Conservation (phyloP, 2,113 vertebrate species). For the Neolamprologus kungweensis region DNA sequence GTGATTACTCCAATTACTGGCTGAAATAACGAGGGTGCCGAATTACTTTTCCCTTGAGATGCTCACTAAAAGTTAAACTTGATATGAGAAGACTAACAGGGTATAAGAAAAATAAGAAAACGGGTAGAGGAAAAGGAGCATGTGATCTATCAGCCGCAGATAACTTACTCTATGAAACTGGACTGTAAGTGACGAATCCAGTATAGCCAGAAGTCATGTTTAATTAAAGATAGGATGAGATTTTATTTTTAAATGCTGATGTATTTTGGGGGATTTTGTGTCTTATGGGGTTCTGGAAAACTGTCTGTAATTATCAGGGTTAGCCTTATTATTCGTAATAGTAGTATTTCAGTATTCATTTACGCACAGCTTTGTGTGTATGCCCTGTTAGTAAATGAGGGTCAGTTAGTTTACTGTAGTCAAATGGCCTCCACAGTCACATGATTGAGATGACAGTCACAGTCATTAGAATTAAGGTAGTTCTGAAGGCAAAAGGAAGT, state of each 20-base stretch:
- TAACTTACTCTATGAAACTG: neutral
- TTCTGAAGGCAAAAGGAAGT: neutral
- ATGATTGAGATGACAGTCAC: neutral
- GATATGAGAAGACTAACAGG: neutral
- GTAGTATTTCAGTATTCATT: neutral
- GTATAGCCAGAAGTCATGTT: neutral
- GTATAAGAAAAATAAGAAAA: neutral
- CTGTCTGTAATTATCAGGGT: neutral
- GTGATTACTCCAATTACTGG: neutral
- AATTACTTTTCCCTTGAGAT: neutral
- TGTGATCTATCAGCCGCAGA: neutral
- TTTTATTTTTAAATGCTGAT: neutral
- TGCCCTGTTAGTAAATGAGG: neutral
- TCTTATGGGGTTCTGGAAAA: rapidly evolving
- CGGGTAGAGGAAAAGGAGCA: rapidly evolving
- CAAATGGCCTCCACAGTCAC: neutral
- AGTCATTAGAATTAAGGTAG: neutral
- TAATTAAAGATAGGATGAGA: neutral
- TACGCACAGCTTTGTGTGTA: rapidly evolving
- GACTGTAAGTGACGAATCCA: neutral
- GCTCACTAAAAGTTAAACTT: neutral
- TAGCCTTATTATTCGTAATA: rapidly evolving
- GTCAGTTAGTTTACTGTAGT: rapidly evolving
- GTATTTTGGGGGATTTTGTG: neutral
- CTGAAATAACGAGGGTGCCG: rapidly evolving